Evolutionary conservation across 2,888 invertebrate species (phyloP).

Genomic region (Proisotoma minuta): DNA sequence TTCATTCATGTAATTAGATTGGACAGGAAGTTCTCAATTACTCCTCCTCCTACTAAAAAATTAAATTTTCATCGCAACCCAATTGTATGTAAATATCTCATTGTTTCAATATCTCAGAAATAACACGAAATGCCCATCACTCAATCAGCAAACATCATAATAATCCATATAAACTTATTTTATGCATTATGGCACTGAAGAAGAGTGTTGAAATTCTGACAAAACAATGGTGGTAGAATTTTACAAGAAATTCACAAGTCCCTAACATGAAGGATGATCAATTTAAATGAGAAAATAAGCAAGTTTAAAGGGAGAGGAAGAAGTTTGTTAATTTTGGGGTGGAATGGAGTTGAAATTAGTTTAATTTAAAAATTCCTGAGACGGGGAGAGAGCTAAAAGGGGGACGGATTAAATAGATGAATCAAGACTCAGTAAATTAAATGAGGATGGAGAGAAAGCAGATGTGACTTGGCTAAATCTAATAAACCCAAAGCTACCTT

Average conservation of each 20-base stretch:
- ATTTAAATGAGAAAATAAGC: conserved; percentile 3
- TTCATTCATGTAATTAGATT: no score
- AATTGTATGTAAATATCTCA: not conserved
- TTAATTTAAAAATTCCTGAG: conserved; percentile 3
- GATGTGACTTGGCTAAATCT: conserved; percentile 1
- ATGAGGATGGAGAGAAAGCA: conserved; percentile 2
- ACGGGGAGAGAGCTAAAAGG: not conserved
- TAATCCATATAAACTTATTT: not conserved
- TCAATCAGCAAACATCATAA: not conserved
- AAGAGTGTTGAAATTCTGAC: not conserved
- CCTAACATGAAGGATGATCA: not conserved
- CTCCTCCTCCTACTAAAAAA: not conserved
- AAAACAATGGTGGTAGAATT: conserved; percentile 4
- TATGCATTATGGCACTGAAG: not conserved
- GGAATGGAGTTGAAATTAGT: not conserved
- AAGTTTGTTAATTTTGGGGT: not conserved
- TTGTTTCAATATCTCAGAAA: not conserved
- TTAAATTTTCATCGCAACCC: no score
- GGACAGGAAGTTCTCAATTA: conserved; percentile 6
- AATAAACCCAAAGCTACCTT: conserved; percentile 1
- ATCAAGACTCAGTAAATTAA: conserved; percentile 3
- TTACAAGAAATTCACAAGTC: not conserved
- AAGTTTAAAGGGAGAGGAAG: not conserved
- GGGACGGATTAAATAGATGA: not conserved
- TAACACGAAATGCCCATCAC: conserved; percentile 1